These are phyloP conservation scores for Poecilia velifera DNA, from an alignment of 2,797 vertebrate species.

Conservation along the genomic window DNA sequence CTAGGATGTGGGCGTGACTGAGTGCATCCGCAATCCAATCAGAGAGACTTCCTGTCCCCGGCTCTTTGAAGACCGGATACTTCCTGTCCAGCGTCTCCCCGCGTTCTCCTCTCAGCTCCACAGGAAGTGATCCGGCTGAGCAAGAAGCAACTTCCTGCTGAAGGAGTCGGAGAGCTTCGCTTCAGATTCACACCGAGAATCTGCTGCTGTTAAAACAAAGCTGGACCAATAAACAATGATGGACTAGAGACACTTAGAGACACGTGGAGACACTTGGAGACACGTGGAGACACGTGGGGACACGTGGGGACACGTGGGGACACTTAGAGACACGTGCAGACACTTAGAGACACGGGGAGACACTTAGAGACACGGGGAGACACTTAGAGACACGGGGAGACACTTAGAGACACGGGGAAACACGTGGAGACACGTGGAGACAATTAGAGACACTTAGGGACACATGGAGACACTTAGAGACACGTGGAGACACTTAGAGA, in stretches of 20 bases:
- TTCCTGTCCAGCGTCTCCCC: conserved; percentile 40
- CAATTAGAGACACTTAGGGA: too few relatives aligned
- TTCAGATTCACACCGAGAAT: neutral
- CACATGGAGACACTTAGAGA: accelerated
- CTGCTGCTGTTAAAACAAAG: neutral
- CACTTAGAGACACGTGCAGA: too few relatives aligned
- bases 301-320: too few relatives aligned
- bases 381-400: too few relatives aligned
- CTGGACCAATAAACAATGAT: neutral
- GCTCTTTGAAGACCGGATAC: conserved; percentile 20
- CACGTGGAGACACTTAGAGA: too few relatives aligned
- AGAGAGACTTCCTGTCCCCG: conserved; percentile 52
- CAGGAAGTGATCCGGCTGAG: conserved; percentile 24
- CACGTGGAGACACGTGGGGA: too few relatives aligned
- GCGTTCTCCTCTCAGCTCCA: conserved; percentile 39
- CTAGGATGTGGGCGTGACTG: conserved; percentile 22
- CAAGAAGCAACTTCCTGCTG: neutral
- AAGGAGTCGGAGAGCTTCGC: neutral
- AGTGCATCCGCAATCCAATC: conserved; percentile 45
- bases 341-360: too few relatives aligned
- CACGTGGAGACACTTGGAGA: too few relatives aligned
- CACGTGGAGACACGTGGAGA: too few relatives aligned
- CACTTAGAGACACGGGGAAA: accelerated
- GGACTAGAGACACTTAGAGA: neutral
- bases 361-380: too few relatives aligned